phyloP scores from a whole-genome alignment of 2,888 invertebrate species.

The Pachycephus smyrnensis region DNA sequence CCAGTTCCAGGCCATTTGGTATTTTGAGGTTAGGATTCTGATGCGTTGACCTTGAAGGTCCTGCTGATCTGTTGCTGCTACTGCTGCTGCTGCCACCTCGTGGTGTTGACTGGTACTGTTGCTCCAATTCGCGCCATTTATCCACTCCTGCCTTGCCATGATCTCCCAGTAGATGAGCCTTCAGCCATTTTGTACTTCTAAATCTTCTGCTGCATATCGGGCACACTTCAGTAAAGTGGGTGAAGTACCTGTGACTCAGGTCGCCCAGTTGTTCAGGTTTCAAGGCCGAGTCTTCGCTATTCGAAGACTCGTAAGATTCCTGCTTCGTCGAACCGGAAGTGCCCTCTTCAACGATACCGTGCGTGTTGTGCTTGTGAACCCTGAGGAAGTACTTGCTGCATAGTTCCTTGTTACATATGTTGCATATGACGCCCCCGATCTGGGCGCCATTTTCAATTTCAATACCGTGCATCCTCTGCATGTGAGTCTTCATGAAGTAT shows the following conservation, averaged over 20 bases:
- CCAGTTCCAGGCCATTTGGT: conserved; percentile 67
- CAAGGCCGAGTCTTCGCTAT: conserved; percentile 66
- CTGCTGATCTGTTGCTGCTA: conserved; percentile 63
- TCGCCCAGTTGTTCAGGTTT: conserved; percentile 72
- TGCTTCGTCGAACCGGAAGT: conserved; percentile 61
- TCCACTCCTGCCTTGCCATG: conserved; percentile 80
- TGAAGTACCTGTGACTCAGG: conserved; percentile 74
- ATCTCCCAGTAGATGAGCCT: conserved; percentile 87
- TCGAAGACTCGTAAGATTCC: conserved; percentile 44
- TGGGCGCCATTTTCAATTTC: conserved; percentile 93
- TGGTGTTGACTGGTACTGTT: conserved; percentile 66
- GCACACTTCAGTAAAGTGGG: conserved; percentile 82
- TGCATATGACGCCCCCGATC: conserved; percentile 94
- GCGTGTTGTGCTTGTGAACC: conserved; percentile 98
- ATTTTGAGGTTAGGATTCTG: conserved; percentile 72
- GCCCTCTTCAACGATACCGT: conserved; percentile 92
- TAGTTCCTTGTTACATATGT: conserved; percentile 97
- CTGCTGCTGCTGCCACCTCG: conserved; percentile 57
- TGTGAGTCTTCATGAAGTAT: conserved; percentile 99
- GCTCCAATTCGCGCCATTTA: conserved; percentile 73
- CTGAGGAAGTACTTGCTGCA: conserved; percentile 98
- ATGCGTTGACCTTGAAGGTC: conserved; percentile 55
- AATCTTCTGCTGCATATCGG: conserved; percentile 89
- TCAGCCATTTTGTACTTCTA: conserved; percentile 88
- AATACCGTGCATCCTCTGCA: conserved; percentile 98